Evolutionary conservation across 2,888 invertebrate genomes (phyloP).

Genomic region (Candidula unifasciata): DNA sequence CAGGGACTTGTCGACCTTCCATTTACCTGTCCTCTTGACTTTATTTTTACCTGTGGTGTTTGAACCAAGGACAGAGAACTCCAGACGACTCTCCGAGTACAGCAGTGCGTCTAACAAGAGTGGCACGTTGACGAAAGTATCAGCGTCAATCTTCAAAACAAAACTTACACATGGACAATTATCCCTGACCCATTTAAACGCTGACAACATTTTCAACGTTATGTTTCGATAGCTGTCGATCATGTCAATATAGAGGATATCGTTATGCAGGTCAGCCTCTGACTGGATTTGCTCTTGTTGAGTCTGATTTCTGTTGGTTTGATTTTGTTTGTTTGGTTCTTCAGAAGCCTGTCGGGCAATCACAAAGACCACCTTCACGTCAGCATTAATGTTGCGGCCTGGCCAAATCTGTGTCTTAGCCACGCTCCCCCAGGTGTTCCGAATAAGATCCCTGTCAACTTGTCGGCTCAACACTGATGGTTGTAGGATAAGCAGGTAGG

Average conservation of each 20-base stretch:
- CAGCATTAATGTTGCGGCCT: background rate
- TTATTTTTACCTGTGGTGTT: background rate
- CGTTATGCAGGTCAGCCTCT: background rate
- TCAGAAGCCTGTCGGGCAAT: background rate
- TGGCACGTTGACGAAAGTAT: slow-evolving; percentile 37
- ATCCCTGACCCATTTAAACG: slow-evolving; percentile 38
- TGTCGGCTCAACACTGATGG: background rate
- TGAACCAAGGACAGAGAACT: slow-evolving; percentile 10
- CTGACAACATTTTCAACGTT: slow-evolving; percentile 21
- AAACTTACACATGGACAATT: slow-evolving; percentile 25
- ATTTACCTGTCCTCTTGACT: background rate
- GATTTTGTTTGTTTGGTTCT: background rate
- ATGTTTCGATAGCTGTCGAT: slow-evolving; percentile 23
- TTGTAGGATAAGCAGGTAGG: slow-evolving; percentile 13
- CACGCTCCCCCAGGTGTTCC: slow-evolving; percentile 14
- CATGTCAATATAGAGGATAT: slow-evolving; percentile 24
- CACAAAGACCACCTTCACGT: slow-evolving; percentile 16
- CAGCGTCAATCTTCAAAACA: slow-evolving; percentile 30
- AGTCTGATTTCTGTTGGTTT: no score
- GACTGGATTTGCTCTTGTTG: background rate
- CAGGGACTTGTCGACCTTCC: background rate
- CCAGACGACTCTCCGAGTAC: background rate
- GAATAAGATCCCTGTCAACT: background rate
- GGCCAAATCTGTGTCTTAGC: background rate
- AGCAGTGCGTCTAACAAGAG: slow-evolving; percentile 18